Evolutionary conservation across 2,797 vertebrate genomes (phyloP).

Genomic region (Amazona ochrocephala): DNA sequence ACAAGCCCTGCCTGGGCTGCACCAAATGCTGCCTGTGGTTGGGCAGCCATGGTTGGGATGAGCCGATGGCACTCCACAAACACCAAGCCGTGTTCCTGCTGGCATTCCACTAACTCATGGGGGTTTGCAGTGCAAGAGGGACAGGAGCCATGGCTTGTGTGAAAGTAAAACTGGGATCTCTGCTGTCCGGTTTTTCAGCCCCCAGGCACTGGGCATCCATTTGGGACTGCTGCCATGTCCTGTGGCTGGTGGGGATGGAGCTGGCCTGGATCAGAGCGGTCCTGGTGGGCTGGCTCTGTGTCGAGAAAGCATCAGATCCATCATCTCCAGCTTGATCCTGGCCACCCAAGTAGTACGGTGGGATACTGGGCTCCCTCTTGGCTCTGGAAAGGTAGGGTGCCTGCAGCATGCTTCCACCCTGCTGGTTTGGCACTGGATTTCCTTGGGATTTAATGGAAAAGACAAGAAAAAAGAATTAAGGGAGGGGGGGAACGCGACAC

Average conservation of each 20-base stretch:
- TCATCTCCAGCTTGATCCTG: accelerated
- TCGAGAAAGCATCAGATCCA: accelerated
- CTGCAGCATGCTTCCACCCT: not conserved
- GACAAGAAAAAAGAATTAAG: not conserved
- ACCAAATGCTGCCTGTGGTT: accelerated
- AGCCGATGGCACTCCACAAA: accelerated
- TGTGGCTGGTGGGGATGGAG: not conserved
- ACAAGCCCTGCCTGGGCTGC: not conserved
- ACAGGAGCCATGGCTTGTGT: accelerated
- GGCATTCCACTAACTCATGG: accelerated
- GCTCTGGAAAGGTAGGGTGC: not conserved
- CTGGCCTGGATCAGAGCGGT: accelerated
- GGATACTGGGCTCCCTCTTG: not conserved
- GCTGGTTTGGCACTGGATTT: accelerated
- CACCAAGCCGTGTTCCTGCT: accelerated
- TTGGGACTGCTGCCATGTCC: accelerated
- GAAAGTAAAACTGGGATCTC: not conserved
- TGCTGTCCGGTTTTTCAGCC: not conserved
- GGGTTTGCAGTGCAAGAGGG: accelerated
- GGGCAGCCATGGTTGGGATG: accelerated
- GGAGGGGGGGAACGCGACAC: accelerated
- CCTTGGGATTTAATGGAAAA: not conserved
- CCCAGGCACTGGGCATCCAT: not conserved
- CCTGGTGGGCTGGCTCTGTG: accelerated
- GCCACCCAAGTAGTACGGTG: not conserved